Base-by-base conservation (phyloP, 2,888 invertebrate species). In the Sceliomorpha sp. region DNA sequence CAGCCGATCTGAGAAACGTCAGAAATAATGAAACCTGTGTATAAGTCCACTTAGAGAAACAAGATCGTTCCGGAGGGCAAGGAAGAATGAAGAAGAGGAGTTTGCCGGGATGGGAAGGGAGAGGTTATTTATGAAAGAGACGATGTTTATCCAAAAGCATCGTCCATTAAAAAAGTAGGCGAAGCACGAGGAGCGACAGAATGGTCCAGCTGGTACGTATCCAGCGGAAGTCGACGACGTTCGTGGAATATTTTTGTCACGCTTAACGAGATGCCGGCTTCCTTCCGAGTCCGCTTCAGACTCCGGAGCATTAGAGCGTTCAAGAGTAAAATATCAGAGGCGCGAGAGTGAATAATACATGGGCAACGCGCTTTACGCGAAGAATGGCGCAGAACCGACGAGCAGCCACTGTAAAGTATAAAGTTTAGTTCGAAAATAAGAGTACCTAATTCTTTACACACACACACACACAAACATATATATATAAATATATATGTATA, bases 321-420 rank as follows among this genome's bases (percentile, higher is more conserved):
- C 82, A 79, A 76, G 82, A 77, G 75, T 82, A 78, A 84, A 84
- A 82, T 82, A 82, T 83, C 80, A 75, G 73, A 75, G 69, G 68
- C 70, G 63, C 73, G 56, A 70, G 68, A 76, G 74, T 83, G 83
- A 83, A 84, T 84, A 84, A 83, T 84, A 80, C 81, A 81, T 82
- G 74, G n/a, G 74, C 73, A 70, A 71, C 59, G 62, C 68, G 64
- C 53, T 62, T 58, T 70, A 29, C 47, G 42, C 63, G 66, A 73
- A 70, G 70, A 73, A 73, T 73, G 62, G 47, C 60, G 39, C 60
- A 32, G 47, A 50, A 66, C 67, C 50, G 58, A 63, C 40, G 36
- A 48, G 42, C 55, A 60, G 55, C 55, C 59, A 45, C 55, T 34
- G 50, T 58, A 56, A 69, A 71, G 69, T 60, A 71, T 69, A 69